phyloP scores from a whole-genome alignment of 1,140 invertebrate genomes.

The Delia radicum region DNA sequence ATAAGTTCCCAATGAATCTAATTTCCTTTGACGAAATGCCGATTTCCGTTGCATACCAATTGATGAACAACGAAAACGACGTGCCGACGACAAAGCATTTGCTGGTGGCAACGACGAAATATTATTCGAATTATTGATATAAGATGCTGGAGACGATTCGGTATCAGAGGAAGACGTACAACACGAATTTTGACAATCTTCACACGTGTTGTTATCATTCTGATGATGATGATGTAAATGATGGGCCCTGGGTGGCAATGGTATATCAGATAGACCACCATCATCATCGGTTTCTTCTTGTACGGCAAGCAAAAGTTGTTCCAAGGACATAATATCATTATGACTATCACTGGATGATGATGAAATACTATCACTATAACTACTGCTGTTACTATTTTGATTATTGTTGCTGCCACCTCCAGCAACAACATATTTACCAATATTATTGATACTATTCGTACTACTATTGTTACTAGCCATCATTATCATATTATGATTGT shows the following conservation, averaged over 20 bases:
- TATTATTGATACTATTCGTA: neutral
- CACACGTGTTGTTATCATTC: slow-evolving; percentile 20
- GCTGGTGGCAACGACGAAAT: neutral
- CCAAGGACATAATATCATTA: slow-evolving; percentile 37
- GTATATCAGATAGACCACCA: slow-evolving; percentile 32
- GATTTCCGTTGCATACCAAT: slow-evolving; percentile 52
- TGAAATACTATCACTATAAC: neutral
- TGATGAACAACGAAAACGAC: slow-evolving; percentile 50
- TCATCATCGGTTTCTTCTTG: slow-evolving; percentile 48
- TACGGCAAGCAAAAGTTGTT: slow-evolving; percentile 45
- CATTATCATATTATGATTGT: neutral
- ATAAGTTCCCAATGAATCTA: slow-evolving; percentile 47
- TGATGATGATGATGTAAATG: slow-evolving; percentile 30
- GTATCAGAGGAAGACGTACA: neutral
- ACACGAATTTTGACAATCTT: neutral
- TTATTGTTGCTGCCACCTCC: neutral
- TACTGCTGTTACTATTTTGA: neutral
- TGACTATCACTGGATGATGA: slow-evolving; percentile 16
- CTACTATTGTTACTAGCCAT: neutral
- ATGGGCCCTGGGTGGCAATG: neutral
- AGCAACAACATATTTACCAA: neutral
- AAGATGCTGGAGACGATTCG: neutral
- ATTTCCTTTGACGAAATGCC: slow-evolving; percentile 51
- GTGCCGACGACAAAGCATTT: slow-evolving; percentile 26
- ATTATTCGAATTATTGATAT: neutral